Evolutionary conservation across 2,113 vertebrate species (phyloP), one percentile per base, ranked within the genome.

Genomic region (Empidonax alnorum): DNA sequence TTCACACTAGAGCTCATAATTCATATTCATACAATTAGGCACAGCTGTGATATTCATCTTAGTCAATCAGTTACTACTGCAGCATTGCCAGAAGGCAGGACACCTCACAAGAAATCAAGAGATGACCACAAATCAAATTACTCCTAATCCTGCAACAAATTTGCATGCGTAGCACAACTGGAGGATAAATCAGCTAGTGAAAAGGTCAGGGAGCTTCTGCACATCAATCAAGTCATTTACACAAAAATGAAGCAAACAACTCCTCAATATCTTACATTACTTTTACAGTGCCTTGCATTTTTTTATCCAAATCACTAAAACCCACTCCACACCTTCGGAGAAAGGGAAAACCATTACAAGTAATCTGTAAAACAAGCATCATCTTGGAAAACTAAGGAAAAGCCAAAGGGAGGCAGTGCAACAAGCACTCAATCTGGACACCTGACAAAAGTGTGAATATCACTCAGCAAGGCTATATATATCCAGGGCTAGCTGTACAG

Each of bases 391-490:
- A 20, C 19, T 58, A 82, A n/a, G 30, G 31, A 66, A 81, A 91
- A 79, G 30, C 8, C 50, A 41, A 78, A 68, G 6, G 3, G 4
- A 14, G 12, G 12, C 3, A 61, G 33, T 25, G 69, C 16, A 71
- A 53, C 18, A 61, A 94, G 50, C 8, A 69, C 61, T 8, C 18
- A 30, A 79, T 17, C 16, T 63, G 33, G 21, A 63, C 30, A 63
- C 7, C 5, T 41, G 42, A 71, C 6, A 1, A 0, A 71, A 69
- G 6, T 6, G 11, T 30, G 20, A 16, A 0, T 14, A 77, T 37
- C 15, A 37, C 5, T 79, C 17, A 66, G 20, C 35, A 68, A 61
- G 24, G 15, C 41, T 41, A 83, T 14, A 37, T 37, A 90, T 10
- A 65, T n/a, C 6, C 10, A 46, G 8, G 7, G 15, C 7, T 80